Evolutionary conservation across 2,888 invertebrate genomes (phyloP).

Genomic region (Spisula subtruncata): DNA sequence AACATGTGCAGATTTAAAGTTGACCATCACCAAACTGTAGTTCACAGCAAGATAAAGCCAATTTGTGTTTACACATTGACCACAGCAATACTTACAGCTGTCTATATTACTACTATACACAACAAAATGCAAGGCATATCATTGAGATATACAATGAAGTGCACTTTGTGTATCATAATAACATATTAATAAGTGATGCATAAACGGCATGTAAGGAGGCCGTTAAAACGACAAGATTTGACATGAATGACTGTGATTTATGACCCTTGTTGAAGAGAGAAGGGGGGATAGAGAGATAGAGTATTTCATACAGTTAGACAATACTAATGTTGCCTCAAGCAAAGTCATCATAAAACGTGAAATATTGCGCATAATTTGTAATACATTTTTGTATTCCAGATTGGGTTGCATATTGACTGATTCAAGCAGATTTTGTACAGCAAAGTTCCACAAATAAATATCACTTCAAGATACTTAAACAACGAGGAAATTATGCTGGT

Average conservation of each 20-base stretch:
- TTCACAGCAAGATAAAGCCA: too few relatives aligned
- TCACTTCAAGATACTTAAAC: too few relatives aligned
- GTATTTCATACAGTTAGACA: conserved; percentile 6
- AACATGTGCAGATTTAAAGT: too few relatives aligned
- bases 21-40: too few relatives aligned
- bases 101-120: not conserved
- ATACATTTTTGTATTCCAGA: too few relatives aligned
- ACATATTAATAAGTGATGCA: conserved; percentile 7
- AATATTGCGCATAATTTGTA: not conserved
- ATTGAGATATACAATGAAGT: not conserved
- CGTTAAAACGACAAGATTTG: conserved; percentile 15
- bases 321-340: not conserved
- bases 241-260: conserved; percentile 11
- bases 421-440: not conserved
- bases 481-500: too few relatives aligned
- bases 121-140: not conserved
- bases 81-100: too few relatives aligned
- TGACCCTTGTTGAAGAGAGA: not conserved
- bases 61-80: too few relatives aligned
- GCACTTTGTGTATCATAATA: not conserved
- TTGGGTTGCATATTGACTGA: not conserved
- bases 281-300: too few relatives aligned
- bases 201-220: not conserved
- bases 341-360: not conserved
- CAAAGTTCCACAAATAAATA: too few relatives aligned